Evolutionary conservation across 2,888 invertebrate genomes (phyloP), one percentile per base, ranked within the genome.

Genomic region (Altica lythri): DNA sequence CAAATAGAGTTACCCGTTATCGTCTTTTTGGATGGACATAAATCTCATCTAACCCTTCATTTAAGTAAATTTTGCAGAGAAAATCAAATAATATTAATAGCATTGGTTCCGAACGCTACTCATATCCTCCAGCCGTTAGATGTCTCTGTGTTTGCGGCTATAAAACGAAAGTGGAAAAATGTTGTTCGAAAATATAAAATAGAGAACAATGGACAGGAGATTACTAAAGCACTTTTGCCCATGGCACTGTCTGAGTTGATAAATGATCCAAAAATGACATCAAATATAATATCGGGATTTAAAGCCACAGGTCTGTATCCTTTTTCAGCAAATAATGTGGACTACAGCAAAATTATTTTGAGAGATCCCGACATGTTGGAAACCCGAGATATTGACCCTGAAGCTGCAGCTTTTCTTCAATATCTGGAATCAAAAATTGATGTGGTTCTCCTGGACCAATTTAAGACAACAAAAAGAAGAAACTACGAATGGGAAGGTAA

Each of bases 41-140:
- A 27, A 18, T 57, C 53, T 8, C 57, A 57, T 49, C 19, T 57
- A 8, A 53, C 49, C 32, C 40, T 57, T 9, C 40, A 37, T 8
- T 18, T 49, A 45, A 49, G 45, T 48, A 48, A 30, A 48, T 48
- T 22, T 48, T 38, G 38, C 29, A 13, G 48, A 38, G 38, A 48
- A 48, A 37, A 57, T 53, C 27, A 43, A 44, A 49, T 57, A 44
- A 49, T 57, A 45, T 47, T 57, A 32, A 27, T 57, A 45, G 53
- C 57, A 37, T 34, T 57, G 13, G 42, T 17, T 27, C 44, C 56
- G 14, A 56, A 56, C 30, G 44, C 56, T 19, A 56, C 56, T 25
- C 49, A 56, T 43, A 52, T 57, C 8, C 25, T 57, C 10, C 53
- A 57, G 22, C 53, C 57, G 12, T 19, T 53, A 12, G 53, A 57